Base-by-base conservation (phyloP, 2,888 invertebrate genomes). In the Pammene aurita region DNA sequence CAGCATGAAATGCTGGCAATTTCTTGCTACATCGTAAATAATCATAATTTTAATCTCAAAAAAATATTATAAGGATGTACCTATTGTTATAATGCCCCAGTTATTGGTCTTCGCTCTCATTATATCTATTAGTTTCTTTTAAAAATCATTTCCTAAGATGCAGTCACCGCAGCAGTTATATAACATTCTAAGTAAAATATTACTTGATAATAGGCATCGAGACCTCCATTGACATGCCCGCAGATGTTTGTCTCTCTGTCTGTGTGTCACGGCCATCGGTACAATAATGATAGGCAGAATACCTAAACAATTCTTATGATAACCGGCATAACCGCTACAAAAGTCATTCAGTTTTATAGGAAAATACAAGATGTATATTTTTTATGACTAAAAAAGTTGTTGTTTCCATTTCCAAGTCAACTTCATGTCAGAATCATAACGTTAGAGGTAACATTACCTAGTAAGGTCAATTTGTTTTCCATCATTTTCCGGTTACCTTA, bases 211-310 rank as follows among this genome's bases (percentile, higher is more conserved):
- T 14, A 14, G 16, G 0, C 26, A 14, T n/a, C 18, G 13, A 11
- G 42, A 50, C 16, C 38, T 50, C 16, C 16, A 50, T 50, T 61
- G 50, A 61, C 18, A n/a, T n/a, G 9, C 41, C 41, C 61, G 61
- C 61, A 61, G 16, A 50, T 62, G 50, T 41, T 62, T 62, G 44
- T 60, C 34, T 58, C 42, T 57, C 46, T 60, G 10, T 48, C 46
- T 48, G 60, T 60, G 11, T 60, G 60, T 60, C 60, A 60, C 60
- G 60, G 60, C 44, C 60, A 48, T 16, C n/a, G 5, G 4, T 34
- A 42, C 26, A 57, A 18, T 57, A 38, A 41, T 41, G 18, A 54
- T n/a, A 54, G n/a, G 26, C 52, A 13, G 26, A 26, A 26, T 26
- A 26, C 26, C 2, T 26, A 26, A 26, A 26, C 26, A 26, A 26